A percentile compares a stretch with the other conserved stretches of the same genome.
Conservation (phyloP, 2,888 invertebrate genomes). For the Phyllotreta striolata region DNA sequence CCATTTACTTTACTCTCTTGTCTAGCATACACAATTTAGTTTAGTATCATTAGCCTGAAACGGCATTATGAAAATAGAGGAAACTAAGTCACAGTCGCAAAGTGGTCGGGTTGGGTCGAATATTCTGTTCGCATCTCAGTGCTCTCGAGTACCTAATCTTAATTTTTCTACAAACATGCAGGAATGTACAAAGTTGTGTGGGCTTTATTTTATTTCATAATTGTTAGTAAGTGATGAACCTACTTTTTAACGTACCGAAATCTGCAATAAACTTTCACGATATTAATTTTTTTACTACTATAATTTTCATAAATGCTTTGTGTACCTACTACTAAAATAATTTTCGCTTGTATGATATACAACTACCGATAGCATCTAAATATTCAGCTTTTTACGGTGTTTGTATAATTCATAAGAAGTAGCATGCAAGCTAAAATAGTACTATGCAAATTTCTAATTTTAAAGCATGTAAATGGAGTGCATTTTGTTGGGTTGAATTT, state of each 20-base stretch:
- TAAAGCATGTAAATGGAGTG: conserved; percentile 30
- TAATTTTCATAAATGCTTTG: too few relatives aligned
- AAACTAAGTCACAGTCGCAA: conserved; percentile 22
- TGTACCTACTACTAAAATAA: too few relatives aligned
- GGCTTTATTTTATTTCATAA: too few relatives aligned
- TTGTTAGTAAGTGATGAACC: too few relatives aligned
- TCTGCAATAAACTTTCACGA: too few relatives aligned
- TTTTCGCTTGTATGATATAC: too few relatives aligned
- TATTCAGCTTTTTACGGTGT: conserved; percentile 31
- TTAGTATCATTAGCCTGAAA: conserved; percentile 20
- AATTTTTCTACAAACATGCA: conserved; percentile 9
- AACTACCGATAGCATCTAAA: not conserved
- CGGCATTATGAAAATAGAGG: conserved; percentile 18
- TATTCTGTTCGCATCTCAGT: conserved; percentile 12
- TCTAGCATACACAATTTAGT: conserved; percentile 22
- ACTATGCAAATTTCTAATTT: conserved; percentile 37
- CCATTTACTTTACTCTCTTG: conserved; percentile 27
- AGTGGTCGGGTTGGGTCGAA: conserved; percentile 17
- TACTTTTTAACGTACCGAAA: too few relatives aligned
- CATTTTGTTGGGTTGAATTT: conserved; percentile 25
- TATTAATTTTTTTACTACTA: too few relatives aligned
- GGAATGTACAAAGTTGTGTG: too few relatives aligned
- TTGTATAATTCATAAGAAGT: conserved; percentile 39
- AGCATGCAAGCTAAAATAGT: conserved; percentile 31
- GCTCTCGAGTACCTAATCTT: conserved; percentile 10